Conservation (phyloP, 2,113 vertebrate species). For the Pagrus major region DNA sequence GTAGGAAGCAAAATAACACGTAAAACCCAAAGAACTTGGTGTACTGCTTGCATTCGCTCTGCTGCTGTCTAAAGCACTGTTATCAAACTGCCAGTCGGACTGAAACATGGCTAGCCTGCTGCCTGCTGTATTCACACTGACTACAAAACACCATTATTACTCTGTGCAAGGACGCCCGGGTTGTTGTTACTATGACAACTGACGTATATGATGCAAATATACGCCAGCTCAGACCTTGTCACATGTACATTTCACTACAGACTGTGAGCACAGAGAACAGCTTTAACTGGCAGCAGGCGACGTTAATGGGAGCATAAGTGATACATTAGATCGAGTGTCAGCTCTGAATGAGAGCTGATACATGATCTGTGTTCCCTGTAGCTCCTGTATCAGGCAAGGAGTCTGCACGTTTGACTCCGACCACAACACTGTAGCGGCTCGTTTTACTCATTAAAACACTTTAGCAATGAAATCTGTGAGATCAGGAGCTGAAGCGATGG, state of each 20-base stretch:
- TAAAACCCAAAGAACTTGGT: neutral
- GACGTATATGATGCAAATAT: constrained; percentile 31
- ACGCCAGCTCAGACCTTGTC: neutral
- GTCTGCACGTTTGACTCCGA: constrained; percentile 15
- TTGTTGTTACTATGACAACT: constrained; percentile 66
- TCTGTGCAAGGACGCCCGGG: constrained; percentile 18
- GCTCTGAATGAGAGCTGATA: constrained; percentile 49
- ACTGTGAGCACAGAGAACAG: constrained; percentile 27
- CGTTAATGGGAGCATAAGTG: constrained; percentile 45
- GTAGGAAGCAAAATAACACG: constrained; percentile 12
- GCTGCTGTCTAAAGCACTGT: constrained; percentile 19
- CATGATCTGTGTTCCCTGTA: constrained; percentile 38
- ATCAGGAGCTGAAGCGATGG: neutral
- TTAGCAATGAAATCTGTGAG: constrained; percentile 5
- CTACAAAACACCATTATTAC: constrained; percentile 35
- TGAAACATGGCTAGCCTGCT: constrained; percentile 7
- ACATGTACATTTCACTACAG: neutral
- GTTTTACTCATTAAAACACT: constrained; percentile 27
- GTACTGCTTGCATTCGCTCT: neutral
- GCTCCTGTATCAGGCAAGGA: constrained; percentile 5
- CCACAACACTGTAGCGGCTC: neutral
- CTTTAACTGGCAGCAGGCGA: constrained; percentile 28
- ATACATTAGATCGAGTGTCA: constrained; percentile 54
- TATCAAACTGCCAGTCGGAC: constrained; percentile 38
- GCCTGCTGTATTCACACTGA: constrained; percentile 22